Evolutionary conservation across 2,888 invertebrate genomes (phyloP), one percentile per base, ranked within the genome.

Genomic region (Morpho deidamia): DNA sequence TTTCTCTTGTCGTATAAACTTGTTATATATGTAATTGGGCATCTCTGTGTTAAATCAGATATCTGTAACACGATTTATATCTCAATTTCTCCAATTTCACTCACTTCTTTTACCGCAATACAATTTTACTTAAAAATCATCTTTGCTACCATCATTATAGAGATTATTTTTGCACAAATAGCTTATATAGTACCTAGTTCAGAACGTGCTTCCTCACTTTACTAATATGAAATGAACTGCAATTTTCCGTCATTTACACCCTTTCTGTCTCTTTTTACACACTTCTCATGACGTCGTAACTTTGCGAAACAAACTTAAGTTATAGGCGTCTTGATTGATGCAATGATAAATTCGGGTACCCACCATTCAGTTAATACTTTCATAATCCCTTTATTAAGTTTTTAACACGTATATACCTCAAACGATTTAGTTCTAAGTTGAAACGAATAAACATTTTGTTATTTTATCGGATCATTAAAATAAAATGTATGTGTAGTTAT

Each of bases 41-140:
- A 42, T 53, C 56, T 34, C n/a, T 14, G 51, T 60, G 48, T 58
- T 40, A 14, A 50, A 53, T 34, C 9, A 40, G 34, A 53, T 42
- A 50, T 57, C 56, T 67, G 64, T 65, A 70, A 70, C 67, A 60
- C 66, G 70, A 79, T 78, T 75, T 78, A 76, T 78, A 69, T 70
- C 73, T 66, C 72, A 68, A 61, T 76, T 78, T 74, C 72, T 74
- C 66, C 76, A 74, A 77, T 78, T 76, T 76, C 65, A 60, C 64
- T 67, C 67, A 70, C 64, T 71, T 66, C 68, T 72, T 76, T 73
- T 77, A 75, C 75, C 67, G 68, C 63, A 64, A 64, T 47, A 45
- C 12, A n/a, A 44, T 45, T 53, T 49, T 57, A 55, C 51, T 50
- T 54, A 61, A 48, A 60, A 11, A 41, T 61, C 54, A 34, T 32